Base-by-base conservation (phyloP, 2,888 invertebrate genomes). In the Dryobota labecula region DNA sequence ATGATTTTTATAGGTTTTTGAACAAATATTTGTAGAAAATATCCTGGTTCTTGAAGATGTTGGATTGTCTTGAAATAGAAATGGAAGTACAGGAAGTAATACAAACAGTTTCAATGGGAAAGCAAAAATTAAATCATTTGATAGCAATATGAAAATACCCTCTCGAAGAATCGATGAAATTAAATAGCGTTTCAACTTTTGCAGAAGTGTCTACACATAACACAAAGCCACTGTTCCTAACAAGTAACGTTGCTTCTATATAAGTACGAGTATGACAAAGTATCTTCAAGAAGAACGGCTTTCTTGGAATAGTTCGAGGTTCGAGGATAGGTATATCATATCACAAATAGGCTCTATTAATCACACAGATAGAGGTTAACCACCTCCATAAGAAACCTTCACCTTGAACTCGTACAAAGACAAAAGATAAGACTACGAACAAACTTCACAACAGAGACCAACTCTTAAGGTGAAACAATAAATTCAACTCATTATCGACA, bases 401-500 rank as follows among this genome's bases (percentile, higher is more conserved):
- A 65, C 56, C 80, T 80, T 71, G 54, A 67, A 73, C 68, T 64
- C 20, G 0, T 9, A 54, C 36, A 54, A 64, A 47, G 33, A 58
- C 62, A 58, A 57, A 20, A 20, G 61, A 83, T 70, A 70, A 69
- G 54, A 51, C 41, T 20, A 69, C 24, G 18, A 68, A 49, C 33
- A 38, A 63, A 53, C 33, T 57, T 24, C n/a, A 47, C 58, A 51
- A 67, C 36, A 65, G n/a, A 73, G 53, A 62, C 24, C 67, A 51
- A 63, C 30, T 68, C 43, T 33, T 54, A 47, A n/a, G 60, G 58
- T 63, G 51, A 57, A 77, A 71, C 68, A 71, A 71, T 74, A 70
- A 72, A 72, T 63, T 73, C 30, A 53, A 70, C 62, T 70, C 65
- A 84, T 65, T 75, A 78, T 70, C 73, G 64, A 74, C 43, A 69